These are phyloP conservation scores for Anguilla japonica DNA, from an alignment of 2,113 vertebrate species.

Conservation along the genomic window DNA sequence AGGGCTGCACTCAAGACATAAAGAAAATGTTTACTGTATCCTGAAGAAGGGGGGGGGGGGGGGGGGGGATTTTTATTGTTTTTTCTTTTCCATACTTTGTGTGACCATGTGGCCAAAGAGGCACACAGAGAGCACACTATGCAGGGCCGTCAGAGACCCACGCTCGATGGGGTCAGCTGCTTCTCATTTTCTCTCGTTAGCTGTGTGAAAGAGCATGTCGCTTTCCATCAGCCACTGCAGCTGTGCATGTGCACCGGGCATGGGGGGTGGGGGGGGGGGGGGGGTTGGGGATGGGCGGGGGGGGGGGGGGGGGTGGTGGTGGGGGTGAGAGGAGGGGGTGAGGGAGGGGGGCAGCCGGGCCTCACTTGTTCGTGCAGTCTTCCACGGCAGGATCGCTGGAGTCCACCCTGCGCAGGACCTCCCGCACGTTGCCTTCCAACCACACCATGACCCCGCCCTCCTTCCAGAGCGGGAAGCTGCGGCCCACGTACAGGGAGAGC, in stretches of 20 bases:
- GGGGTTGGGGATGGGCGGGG: too few species aligned
- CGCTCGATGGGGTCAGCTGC: slow-evolving; percentile 19
- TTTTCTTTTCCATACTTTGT: neutral
- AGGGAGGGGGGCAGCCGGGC: neutral
- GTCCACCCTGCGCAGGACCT: slow-evolving; percentile 80
- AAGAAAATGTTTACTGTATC: neutral
- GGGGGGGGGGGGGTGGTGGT: neutral
- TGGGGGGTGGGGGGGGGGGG: neutral
- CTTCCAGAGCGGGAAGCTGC: slow-evolving; percentile 85
- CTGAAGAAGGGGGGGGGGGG: neutral
- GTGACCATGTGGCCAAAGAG: neutral
- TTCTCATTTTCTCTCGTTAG: slow-evolving; percentile 18
- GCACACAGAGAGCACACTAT: neutral
- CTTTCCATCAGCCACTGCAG: neutral
- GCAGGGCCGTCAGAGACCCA: neutral
- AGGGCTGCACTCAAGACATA: neutral
- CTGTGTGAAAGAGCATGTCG: neutral
- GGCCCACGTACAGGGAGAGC: slow-evolving; percentile 83
- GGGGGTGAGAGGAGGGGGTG: neutral
- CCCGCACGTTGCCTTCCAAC: slow-evolving; percentile 83
- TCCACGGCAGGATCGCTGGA: slow-evolving; percentile 73
- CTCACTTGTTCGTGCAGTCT: slow-evolving; percentile 84
- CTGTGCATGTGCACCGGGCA: neutral
- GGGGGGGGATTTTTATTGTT: neutral
- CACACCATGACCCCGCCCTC: slow-evolving; percentile 83